Evolutionary conservation across 2,888 invertebrate genomes (phyloP).

Genomic region (Leucozona laternaria): DNA sequence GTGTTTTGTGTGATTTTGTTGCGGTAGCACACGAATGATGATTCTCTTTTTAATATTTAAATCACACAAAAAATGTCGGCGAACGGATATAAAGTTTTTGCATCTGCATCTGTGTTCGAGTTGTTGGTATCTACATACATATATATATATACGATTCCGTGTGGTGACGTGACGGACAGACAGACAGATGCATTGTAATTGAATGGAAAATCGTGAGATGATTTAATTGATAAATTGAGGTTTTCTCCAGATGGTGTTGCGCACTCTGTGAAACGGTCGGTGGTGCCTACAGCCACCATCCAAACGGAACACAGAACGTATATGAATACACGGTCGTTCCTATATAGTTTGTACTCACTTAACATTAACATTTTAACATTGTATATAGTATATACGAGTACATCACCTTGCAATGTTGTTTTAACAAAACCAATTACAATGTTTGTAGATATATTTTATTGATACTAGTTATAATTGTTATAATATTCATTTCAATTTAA

Average conservation of each 20-base stretch:
- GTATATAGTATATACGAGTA: neutral
- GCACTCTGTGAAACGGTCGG: neutral
- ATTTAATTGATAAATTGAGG: conserved; percentile 74
- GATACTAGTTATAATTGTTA: conserved; percentile 20
- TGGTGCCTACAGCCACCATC: conserved; percentile 24
- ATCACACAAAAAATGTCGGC: conserved; percentile 64
- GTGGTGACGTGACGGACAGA: conserved; percentile 44
- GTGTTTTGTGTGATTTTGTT: conserved; percentile 9
- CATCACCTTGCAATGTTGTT: conserved; percentile 10
- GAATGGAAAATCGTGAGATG: conserved; percentile 74
- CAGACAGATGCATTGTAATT: conserved; percentile 70
- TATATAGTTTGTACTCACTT: conserved; percentile 41
- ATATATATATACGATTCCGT: conserved; percentile 18
- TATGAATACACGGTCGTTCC: neutral
- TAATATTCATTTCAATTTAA: neutral
- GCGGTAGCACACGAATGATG: conserved; percentile 50
- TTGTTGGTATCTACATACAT: neutral
- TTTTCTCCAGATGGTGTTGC: conserved; percentile 68
- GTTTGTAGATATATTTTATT: conserved; percentile 17
- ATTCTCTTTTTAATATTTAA: conserved; percentile 66
- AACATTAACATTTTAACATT: conserved; percentile 32
- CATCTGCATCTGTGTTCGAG: conserved; percentile 11
- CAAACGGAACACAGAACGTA: conserved; percentile 32
- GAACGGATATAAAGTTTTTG: conserved; percentile 19
- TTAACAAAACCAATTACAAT: conserved; percentile 26